A percentile compares a stretch with the other conserved stretches of the same genome.
Evolutionary conservation across 2,797 vertebrate species (phyloP).

Genomic region (Smutsia gigantea): DNA sequence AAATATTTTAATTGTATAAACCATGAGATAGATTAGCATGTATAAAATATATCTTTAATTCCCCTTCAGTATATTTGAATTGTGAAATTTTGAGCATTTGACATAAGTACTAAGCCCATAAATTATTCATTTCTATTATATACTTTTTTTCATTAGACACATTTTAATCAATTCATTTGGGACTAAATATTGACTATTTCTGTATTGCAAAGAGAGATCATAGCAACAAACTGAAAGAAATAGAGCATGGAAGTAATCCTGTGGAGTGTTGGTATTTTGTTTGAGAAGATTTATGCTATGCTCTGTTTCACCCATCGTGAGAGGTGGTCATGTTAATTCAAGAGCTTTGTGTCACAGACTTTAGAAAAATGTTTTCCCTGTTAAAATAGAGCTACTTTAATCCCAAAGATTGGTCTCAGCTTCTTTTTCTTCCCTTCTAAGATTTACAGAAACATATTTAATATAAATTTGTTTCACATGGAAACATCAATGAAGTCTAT

Average conservation of each 20-base stretch:
- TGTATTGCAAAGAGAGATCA: slow-evolving; percentile 77
- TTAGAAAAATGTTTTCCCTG: neutral
- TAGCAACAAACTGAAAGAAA: slow-evolving; percentile 73
- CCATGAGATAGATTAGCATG: neutral
- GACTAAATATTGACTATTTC: slow-evolving; percentile 34
- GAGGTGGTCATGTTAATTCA: slow-evolving; percentile 77
- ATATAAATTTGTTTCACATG: neutral
- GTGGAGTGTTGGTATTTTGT: slow-evolving; percentile 78
- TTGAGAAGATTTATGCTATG: slow-evolving; percentile 83
- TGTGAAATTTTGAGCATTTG: neutral
- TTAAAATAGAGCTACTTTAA: slow-evolving; percentile 71
- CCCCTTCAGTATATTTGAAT: neutral
- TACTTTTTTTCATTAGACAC: neutral
- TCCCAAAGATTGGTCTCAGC: neutral
- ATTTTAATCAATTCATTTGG: slow-evolving; percentile 71
- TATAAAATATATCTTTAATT: slow-evolving; percentile 1
- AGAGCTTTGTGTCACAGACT: slow-evolving; percentile 58
- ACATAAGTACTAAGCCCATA: neutral
- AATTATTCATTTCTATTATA: neutral
- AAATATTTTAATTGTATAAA: neutral
- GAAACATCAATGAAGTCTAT: neutral
- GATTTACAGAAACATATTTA: neutral
- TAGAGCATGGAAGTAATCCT: slow-evolving; percentile 84
- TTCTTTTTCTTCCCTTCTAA: neutral
- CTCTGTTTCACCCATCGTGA: slow-evolving; percentile 81